Conservation (phyloP, 2,888 invertebrate genomes). For the Anaspis maculata region DNA sequence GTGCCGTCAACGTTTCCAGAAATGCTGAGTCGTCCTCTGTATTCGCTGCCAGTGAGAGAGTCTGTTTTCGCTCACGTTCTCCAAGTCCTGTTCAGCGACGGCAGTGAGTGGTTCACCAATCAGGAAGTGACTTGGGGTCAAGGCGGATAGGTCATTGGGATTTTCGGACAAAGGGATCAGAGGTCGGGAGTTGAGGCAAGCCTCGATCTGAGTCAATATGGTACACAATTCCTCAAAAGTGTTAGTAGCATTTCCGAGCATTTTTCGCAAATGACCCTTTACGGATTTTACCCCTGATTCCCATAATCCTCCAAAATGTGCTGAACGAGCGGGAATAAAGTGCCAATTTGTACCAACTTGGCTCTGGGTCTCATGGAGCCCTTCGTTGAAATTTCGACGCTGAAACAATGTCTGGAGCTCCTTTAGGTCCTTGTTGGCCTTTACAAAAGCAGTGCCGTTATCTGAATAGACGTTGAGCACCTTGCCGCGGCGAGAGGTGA, state of each 20-base stretch:
- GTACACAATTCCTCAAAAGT: constrained; percentile 29
- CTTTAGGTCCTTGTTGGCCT: constrained; percentile 6
- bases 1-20: neutral
- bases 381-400: neutral
- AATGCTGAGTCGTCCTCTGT: neutral
- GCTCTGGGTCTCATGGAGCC: neutral
- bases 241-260: constrained; percentile 17
- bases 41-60: neutral
- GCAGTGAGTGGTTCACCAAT: constrained; percentile 5
- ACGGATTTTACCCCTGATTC: constrained; percentile 26
- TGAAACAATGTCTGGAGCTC: constrained; percentile 1
- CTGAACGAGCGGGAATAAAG: constrained; percentile 25
- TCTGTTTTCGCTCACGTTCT: neutral
- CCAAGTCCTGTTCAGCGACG: neutral
- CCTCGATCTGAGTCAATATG: constrained; percentile 25
- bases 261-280: constrained; percentile 24
- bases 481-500: constrained; percentile 9
- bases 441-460: constrained; percentile 1
- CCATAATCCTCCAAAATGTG: constrained; percentile 29
- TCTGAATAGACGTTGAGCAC: constrained; percentile 7
- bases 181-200: constrained; percentile 27
- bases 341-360: constrained; percentile 1
- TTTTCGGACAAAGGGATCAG: constrained; percentile 6
- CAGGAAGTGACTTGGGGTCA: constrained; percentile 9
- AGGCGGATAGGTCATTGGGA: constrained; percentile 6